Base-by-base conservation (phyloP, 2,797 vertebrate species). In the Hippocampus kuda region DNA sequence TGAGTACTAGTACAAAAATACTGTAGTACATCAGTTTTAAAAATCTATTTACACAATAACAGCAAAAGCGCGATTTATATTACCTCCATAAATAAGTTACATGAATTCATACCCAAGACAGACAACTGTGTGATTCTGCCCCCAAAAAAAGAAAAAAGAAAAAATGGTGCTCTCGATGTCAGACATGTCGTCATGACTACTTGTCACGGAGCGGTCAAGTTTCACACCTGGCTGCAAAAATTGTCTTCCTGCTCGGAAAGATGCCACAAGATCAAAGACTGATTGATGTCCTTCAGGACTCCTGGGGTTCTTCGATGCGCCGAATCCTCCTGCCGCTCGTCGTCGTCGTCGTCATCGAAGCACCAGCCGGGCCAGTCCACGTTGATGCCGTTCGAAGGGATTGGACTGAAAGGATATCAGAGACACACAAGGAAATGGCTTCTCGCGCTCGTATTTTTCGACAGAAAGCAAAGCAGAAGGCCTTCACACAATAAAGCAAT, bases 341-440 rank as follows among this genome's bases (percentile, higher is more conserved):
- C 1, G 5, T 48, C 83, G 26, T 91, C 90, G 0, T 88, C 75
- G 6, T 90, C 88, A 30, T 89, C 89, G 15, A 92, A 83, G 74
- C 87, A 90, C 91, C 90, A 93, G 67, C 89, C 90, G 1, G 77
- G 22, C 90, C 90, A 91, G 76, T 92, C 90, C 75, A 90, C 89
- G 12, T 85, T 90, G 4, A 74, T 79, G 10, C 87, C 88, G 0
- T 88, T 83, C 0, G 30, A 1, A 27, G 79, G 79, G 34, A 53
- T 2, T 27, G 72, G 44, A 66, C 90, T 91, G 12, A 24, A 56
- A 61, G 64, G 59, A 57, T 34, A 56, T 67, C 26, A 68, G 22
- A 46, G 44, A 20, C 11, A 49, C 1, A 9, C 1, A 11, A 2
- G n/a, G 41, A 13, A 56, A 56, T 16, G 46, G 13, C 46, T 48